Base-by-base conservation (phyloP, 2,888 invertebrate species). In the Blomia tropicalis region DNA sequence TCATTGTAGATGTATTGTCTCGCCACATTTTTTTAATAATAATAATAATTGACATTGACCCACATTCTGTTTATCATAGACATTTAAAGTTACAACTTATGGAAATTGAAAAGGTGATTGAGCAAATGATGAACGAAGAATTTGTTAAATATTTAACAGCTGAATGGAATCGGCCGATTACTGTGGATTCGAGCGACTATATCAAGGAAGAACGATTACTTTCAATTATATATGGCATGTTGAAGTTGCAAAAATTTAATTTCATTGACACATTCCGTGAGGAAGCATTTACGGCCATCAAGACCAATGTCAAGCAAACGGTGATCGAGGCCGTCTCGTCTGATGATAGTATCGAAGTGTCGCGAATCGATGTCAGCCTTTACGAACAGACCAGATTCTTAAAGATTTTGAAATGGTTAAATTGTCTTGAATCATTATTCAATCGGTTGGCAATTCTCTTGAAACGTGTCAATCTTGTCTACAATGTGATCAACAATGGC, bases 61-160 rank as follows among this genome's bases (percentile, higher is more conserved):
- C n/a, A n/a, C n/a, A n/a, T 36, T 36, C 17, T 29, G 22, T 71
- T 31, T 54, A 14, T 19, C 19, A n/a, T 73, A 83, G 95, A 69
- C 92, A 98, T 77, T 77, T 98, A 65, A 87, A 92, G 63, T 89
- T 91, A 63, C 96, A 98, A 75, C 78, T 98, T 59, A 84, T 84
- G 65, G 98, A 98, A 79, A 87, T 96, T 83, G 86, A 90, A 71
- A 83, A 87, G 71, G 79, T 95, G 23, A 95, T 98, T 69, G 92
- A 93, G 72, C 91, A 90, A 77, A 92, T 98, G 91, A 79, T 98
- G 69, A 85, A 84, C 66, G 87, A 88, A 61, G 98, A 98, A 75
- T 93, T 96, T 74, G 85, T 87, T 71, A 81, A 87, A 69, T 88
- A 90, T 73, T 83, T 91, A 59, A 87, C 91, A 2, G 81, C 85